Evolutionary conservation across 2,888 invertebrate genomes (phyloP).

Genomic region (Anthophora plumipes): DNA sequence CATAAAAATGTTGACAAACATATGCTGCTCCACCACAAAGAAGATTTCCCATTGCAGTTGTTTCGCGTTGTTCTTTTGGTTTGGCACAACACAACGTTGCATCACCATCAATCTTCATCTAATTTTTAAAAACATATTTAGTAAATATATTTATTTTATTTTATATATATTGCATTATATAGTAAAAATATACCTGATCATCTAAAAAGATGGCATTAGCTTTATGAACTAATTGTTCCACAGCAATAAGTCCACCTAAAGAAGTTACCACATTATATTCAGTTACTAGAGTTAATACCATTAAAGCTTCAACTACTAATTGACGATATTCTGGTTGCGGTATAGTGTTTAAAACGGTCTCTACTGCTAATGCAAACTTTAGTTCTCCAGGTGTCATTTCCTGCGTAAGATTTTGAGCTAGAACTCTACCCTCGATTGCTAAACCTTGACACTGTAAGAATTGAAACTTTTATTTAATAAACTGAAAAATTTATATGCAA

Average conservation of each 20-base stretch:
- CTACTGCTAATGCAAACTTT: constrained; percentile 98
- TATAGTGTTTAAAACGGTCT: constrained; percentile 97
- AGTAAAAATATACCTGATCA: constrained; percentile 91
- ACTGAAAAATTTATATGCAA: not conserved
- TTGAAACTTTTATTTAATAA: constrained; percentile 1
- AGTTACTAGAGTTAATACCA: constrained; percentile 96
- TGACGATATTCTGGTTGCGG: constrained; percentile 99
- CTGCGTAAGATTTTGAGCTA: constrained; percentile 97
- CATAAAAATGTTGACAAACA: constrained; percentile 98
- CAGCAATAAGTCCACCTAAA: constrained; percentile 92
- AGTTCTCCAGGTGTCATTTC: constrained; percentile 99
- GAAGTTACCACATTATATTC: constrained; percentile 93
- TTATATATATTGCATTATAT: constrained; percentile 35
- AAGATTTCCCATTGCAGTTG: constrained; percentile 88
- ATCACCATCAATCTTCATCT: constrained; percentile 95
- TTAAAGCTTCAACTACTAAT: constrained; percentile 97
- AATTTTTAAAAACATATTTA: constrained; percentile 63
- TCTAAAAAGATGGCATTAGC: constrained; percentile 98
- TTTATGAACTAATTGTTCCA: constrained; percentile 96
- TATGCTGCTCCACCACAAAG: constrained; percentile 97
- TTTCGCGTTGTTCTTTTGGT: constrained; percentile 87
- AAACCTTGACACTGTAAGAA: constrained; percentile 94
- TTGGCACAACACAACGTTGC: constrained; percentile 97
- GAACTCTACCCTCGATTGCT: constrained; percentile 94
- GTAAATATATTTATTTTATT: constrained; percentile 1